phyloP scores from a whole-genome alignment of 1,140 invertebrate genomes.

The Pseudomyrmex pallidus region DNA sequence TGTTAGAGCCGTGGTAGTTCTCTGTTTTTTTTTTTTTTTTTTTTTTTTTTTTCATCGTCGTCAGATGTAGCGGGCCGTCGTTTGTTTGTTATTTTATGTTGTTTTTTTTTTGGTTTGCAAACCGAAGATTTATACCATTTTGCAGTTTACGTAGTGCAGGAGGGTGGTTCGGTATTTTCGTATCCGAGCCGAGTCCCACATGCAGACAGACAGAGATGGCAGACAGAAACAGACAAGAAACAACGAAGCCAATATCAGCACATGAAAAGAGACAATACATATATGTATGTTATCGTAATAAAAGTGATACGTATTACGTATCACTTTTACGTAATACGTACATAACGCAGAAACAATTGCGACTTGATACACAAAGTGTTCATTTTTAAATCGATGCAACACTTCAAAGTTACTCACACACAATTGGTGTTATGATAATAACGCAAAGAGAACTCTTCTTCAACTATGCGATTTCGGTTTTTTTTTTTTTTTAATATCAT shows the following conservation, averaged over 20 bases:
- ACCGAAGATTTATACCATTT: conserved; percentile 61
- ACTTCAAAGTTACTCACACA: background rate
- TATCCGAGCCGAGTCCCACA: conserved; percentile 83
- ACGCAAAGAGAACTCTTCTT: too few species aligned
- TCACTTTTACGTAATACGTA: too few species aligned
- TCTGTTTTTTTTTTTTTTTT: conserved; percentile 85
- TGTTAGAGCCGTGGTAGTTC: conserved; percentile 97
- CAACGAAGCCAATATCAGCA: conserved; percentile 84
- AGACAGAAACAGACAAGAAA: conserved; percentile 85
- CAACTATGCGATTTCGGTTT: too few species aligned
- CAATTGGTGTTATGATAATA: background rate
- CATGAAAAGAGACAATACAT: conserved; percentile 74
- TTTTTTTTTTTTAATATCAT: background rate
- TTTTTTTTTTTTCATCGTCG: conserved; percentile 13
- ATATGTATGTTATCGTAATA: conserved; percentile 42
- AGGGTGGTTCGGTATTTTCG: conserved; percentile 75
- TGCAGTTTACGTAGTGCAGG: conserved; percentile 72
- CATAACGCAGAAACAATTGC: conserved; percentile 24
- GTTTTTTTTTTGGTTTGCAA: conserved; percentile 42
- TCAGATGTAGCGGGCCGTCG: conserved; percentile 20
- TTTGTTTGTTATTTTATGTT: conserved; percentile 36
- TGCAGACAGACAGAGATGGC: conserved; percentile 85
- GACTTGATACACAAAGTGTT: conserved; percentile 16
- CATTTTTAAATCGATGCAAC: conserved; percentile 27
- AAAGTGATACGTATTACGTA: too few species aligned